A percentile compares a stretch with the other conserved stretches of the same genome.
Evolutionary conservation across 1,140 invertebrate species (phyloP).

Genomic region (Orussus abietinus): DNA sequence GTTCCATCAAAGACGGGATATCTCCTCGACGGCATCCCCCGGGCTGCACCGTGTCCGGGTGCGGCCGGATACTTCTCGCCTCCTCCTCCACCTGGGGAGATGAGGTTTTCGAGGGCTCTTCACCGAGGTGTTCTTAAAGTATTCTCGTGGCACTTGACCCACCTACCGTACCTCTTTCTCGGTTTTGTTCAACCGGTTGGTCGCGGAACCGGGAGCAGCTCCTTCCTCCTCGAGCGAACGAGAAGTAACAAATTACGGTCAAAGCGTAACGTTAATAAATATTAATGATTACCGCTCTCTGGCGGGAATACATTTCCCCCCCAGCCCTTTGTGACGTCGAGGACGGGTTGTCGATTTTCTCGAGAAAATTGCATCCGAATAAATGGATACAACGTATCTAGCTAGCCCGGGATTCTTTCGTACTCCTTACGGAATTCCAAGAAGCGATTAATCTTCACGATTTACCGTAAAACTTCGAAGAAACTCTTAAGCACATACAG

Average conservation of each 20-base stretch:
- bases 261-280: slow-evolving; percentile 5
- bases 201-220: background rate
- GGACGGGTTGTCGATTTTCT: slow-evolving; percentile 2
- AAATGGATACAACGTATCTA: no score
- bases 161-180: background rate
- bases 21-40: background rate
- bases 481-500: no score
- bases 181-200: background rate
- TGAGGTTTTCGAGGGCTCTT: background rate
- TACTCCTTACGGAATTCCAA: no score
- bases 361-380: no score
- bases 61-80: background rate
- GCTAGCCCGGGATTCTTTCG: no score
- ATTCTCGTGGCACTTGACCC: slow-evolving; percentile 3
- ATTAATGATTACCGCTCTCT: slow-evolving; percentile 1
- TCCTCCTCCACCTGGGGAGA: slow-evolving; percentile 4
- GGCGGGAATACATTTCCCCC: slow-evolving; percentile 7
- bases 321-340: no score
- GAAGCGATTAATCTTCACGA: no score
- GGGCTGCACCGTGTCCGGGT: background rate
- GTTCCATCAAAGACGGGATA: no score
- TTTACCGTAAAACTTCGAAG: no score
- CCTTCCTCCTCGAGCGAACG: background rate
- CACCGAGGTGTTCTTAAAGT: background rate
- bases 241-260: background rate